These are phyloP conservation scores for Lanistes nyassanus DNA, from an alignment of 1,140 invertebrate genomes.

Conservation along the genomic window DNA sequence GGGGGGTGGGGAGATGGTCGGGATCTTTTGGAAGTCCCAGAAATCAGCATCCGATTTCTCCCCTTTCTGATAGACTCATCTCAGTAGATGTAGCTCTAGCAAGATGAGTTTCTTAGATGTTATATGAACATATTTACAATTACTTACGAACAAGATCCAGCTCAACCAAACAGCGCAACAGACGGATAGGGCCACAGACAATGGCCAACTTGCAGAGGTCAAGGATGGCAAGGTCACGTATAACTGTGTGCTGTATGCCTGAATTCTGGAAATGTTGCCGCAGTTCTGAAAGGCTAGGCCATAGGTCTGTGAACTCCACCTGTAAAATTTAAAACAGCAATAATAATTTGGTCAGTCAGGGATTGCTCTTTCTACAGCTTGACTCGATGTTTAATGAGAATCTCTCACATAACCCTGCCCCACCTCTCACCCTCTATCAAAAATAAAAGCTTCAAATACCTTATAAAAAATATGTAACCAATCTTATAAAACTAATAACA, in stretches of 20 bases:
- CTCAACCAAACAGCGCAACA: slow-evolving; percentile 41
- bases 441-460: no score
- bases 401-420: no score
- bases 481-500: no score
- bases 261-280: slow-evolving; percentile 35
- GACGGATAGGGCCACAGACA: slow-evolving; percentile 40
- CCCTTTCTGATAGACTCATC: background rate
- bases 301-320: slow-evolving; percentile 44
- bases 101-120: background rate
- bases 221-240: slow-evolving; percentile 37
- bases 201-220: slow-evolving; percentile 45
- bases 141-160: slow-evolving; percentile 48
- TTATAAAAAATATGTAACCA: no score
- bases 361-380: background rate
- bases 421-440: no score
- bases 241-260: slow-evolving; percentile 38
- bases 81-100: background rate
- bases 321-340: background rate
- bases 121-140: background rate
- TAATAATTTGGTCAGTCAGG: background rate
- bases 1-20: background rate
- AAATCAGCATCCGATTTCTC: background rate
- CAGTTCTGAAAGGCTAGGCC: slow-evolving; percentile 39
- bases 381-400: no score
- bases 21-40: background rate